phyloP scores from a whole-genome alignment of 1,140 invertebrate species.

The Philopotamus ludificatus region DNA sequence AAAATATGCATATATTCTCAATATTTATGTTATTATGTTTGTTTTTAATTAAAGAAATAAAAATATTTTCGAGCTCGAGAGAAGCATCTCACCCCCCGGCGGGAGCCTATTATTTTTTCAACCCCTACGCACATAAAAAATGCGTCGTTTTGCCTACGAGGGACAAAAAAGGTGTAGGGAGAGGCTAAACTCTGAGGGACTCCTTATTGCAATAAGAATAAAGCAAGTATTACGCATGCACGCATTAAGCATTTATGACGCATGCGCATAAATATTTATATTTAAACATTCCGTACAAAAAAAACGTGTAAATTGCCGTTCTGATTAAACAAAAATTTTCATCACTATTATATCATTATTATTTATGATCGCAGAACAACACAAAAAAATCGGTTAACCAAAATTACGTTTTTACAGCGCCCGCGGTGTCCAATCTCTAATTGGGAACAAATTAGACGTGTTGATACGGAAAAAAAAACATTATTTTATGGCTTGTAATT shows the following conservation, averaged over 20 bases:
- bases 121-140: conserved; percentile 38
- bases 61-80: not conserved
- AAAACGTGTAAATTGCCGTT: not conserved
- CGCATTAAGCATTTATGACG: conserved; percentile 19
- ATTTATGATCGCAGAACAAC: no score
- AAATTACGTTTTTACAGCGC: conserved; percentile 12
- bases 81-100: conserved; percentile 14
- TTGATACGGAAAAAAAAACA: conserved; percentile 9
- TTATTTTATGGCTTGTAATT: conserved; percentile 22
- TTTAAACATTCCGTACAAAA: not conserved
- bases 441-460: conserved; percentile 11
- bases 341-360: not conserved
- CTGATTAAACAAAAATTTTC: no score
- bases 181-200: conserved; percentile 18
- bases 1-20: not conserved
- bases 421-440: conserved; percentile 7
- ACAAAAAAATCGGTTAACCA: conserved; percentile 18
- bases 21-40: no score
- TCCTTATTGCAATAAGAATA: conserved; percentile 26
- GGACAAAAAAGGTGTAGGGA: conserved; percentile 17
- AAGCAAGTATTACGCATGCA: conserved; percentile 24
- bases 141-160: conserved; percentile 35
- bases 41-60: not conserved
- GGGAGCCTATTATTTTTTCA: conserved; percentile 36
- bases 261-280: conserved; percentile 6